Evolutionary conservation across 2,888 invertebrate species (phyloP), one percentile per base, ranked within the genome.

Genomic region (Conomelus anceps): DNA sequence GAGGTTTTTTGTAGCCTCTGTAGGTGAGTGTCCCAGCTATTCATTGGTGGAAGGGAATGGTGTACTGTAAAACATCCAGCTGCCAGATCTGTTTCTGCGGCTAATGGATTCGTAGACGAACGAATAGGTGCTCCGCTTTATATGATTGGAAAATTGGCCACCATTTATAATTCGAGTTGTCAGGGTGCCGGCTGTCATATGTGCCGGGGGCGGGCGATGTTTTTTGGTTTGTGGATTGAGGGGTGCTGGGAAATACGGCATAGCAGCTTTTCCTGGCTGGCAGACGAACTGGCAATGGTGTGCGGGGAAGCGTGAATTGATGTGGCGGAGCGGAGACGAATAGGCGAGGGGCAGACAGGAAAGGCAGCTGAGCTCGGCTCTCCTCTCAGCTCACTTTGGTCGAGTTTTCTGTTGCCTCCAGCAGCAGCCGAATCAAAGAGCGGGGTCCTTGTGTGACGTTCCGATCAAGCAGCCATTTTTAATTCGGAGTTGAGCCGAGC

Each of bases 71-170:
- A n/a, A 26, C 88, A 63, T 63, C 85, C 84, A 85, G 88, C 88
- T 85, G 88, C 29, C 85, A 85, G 85, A 26, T 26, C 23, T 85
- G 22, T 85, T 85, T 0, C 34, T 17, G 86, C 89, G 89, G 89
- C 87, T 90, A 90, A 90, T 90, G 90, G 90, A 89, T 89, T 90
- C 90, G n/a, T 85, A 34, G 89, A 89, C 86, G 85, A 41, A 86
- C 29, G 84, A 85, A 29, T 86, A 86, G 89, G 86, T 89, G 87
- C 90, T 89, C 88, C 23, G 29, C 86, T 84, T 89, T 89, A 89
- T 88, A 90, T 88, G 90, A 90, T 90, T 90, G 89, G 88, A 88
- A 87, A 90, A 89, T 90, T 88, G 89, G 89, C 90, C 89, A 90
- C 90, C 90, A 90, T 90, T 90, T 90, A 90, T 89, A 89, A 89